Evolutionary conservation across 1,140 invertebrate species (phyloP).

Genomic region (Polypedilum pembai): DNA sequence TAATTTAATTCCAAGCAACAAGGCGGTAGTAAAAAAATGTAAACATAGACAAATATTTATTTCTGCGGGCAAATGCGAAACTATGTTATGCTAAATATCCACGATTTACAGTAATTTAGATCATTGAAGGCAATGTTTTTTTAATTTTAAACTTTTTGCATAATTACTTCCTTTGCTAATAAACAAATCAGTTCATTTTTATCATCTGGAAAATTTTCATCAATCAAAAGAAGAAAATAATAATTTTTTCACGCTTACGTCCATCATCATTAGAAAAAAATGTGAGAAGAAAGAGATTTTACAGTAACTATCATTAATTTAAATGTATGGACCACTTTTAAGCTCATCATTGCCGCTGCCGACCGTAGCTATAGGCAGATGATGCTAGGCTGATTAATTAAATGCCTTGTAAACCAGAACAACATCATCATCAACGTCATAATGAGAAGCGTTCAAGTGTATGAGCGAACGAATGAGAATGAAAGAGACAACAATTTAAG

Average conservation of each 20-base stretch:
- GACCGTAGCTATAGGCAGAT: background rate
- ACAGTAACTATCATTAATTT: constrained; percentile 12
- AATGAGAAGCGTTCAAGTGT: no score
- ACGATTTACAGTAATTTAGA: constrained; percentile 18
- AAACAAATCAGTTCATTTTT: background rate
- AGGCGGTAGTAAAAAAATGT: background rate
- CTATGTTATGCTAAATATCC: constrained; percentile 1
- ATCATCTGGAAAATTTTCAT: constrained; percentile 5
- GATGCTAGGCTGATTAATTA: constrained; percentile 8
- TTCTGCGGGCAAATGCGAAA: background rate
- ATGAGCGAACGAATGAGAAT: no score
- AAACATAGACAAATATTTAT: background rate
- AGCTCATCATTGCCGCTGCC: background rate
- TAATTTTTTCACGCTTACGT: background rate
- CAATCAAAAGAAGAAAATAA: background rate
- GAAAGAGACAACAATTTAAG: no score
- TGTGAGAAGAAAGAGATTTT: background rate
- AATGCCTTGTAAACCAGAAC: constrained; percentile 16
- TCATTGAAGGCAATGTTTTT: background rate
- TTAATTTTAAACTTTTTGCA: background rate
- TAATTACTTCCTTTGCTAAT: constrained; percentile 1
- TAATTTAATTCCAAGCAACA: background rate
- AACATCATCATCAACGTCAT: background rate
- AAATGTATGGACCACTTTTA: background rate
- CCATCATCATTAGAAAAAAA: constrained; percentile 7